phyloP scores from a whole-genome alignment of 2,113 vertebrate genomes.

The Orientallactaga bullata region DNA sequence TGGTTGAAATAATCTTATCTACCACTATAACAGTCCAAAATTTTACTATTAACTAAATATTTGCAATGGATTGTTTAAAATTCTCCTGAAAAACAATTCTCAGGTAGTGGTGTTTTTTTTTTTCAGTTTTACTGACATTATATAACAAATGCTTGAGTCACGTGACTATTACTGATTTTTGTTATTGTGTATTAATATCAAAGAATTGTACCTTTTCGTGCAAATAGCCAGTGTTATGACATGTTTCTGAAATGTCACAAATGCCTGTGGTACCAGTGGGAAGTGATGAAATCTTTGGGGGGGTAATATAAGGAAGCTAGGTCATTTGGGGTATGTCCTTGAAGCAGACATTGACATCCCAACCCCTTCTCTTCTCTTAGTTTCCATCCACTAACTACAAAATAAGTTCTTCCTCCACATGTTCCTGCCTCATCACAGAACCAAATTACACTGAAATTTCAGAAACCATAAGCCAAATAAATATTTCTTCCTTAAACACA shows the following conservation, averaged over 20 bases:
- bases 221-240: background rate
- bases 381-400: background rate
- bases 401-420: background rate
- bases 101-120: background rate
- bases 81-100: slow-evolving; percentile 45
- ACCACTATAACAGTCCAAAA: background rate
- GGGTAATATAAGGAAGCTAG: background rate
- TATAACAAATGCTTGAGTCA: too few species aligned
- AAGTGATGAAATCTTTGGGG: background rate
- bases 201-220: background rate
- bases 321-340: background rate
- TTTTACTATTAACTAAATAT: slow-evolving; percentile 30
- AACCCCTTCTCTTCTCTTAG: background rate
- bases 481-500: too few species aligned
- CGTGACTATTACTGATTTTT: too few species aligned
- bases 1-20: background rate
- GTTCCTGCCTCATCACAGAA: background rate
- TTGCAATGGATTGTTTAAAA: background rate
- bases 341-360: background rate
- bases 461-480: background rate
- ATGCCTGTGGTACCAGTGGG: too few species aligned
- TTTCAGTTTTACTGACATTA: background rate
- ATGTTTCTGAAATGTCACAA: background rate
- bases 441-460: background rate
- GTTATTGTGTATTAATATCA: background rate